Percentiles rank a stretch among this genome's conserved stretches.
phyloP scores from a whole-genome alignment of 2,888 invertebrate species.

The Stegophylla sp. region DNA sequence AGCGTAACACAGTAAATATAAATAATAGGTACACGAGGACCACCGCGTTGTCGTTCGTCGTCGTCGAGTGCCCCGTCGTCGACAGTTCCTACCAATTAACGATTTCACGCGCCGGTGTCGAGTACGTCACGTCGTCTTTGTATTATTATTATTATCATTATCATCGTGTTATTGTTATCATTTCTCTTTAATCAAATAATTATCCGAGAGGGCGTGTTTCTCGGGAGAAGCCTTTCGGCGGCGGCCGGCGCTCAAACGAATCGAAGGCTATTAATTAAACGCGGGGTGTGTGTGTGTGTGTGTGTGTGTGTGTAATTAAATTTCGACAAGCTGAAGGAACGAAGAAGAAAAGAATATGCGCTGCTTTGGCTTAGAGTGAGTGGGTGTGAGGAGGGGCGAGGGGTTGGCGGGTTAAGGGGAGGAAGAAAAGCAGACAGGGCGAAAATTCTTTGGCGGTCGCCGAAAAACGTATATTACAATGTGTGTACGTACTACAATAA shows the following conservation, averaged over 20 bases:
- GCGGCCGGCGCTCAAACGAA: slow-evolving; percentile 33
- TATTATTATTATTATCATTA: no score
- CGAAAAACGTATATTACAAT: no score
- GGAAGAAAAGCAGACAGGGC: not conserved
- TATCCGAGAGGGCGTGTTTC: slow-evolving; percentile 54
- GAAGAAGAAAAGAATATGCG: not conserved
- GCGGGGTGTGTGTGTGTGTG: no score
- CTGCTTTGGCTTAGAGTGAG: not conserved
- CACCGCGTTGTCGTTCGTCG: no score
- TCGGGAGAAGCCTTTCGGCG: slow-evolving; percentile 25
- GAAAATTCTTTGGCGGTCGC: slow-evolving; percentile 26
- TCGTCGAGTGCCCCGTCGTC: slow-evolving; percentile 28
- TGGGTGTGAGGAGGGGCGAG: not conserved
- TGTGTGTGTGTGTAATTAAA: slow-evolving; percentile 53
- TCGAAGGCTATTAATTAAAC: slow-evolving; percentile 58
- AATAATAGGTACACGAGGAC: no score
- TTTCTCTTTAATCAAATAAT: slow-evolving; percentile 59
- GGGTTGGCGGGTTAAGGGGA: not conserved
- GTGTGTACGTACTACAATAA: no score
- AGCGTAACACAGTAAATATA: no score
- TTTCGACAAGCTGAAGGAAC: slow-evolving; percentile 54
- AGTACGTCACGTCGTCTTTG: slow-evolving; percentile 51
- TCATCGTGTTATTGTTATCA: slow-evolving; percentile 59
- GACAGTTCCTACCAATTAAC: slow-evolving; percentile 56
- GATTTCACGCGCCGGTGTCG: slow-evolving; percentile 53